Base-by-base conservation (phyloP, 92 coral and sea anemone species). In the Plumapathes pennacea region DNA sequence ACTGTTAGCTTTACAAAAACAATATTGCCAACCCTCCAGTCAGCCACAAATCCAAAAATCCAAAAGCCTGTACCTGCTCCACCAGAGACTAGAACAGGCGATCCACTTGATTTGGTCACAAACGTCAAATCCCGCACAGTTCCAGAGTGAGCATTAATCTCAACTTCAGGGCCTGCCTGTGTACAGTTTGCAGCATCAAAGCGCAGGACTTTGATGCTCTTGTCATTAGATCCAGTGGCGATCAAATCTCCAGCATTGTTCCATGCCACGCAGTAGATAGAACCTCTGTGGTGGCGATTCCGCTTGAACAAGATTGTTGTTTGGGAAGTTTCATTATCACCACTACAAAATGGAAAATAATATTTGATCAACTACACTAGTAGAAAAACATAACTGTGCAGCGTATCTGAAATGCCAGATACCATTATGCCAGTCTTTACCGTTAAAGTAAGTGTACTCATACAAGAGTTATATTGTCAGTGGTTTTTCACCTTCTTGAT, bases 1-100 rank as follows among this genome's bases (percentile, higher is more conserved):
- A n/a, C n/a, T n/a, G n/a, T n/a, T n/a, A n/a, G n/a, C n/a, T n/a
- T n/a, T n/a, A n/a, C n/a, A n/a, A 11, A 41, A 14, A 4, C 3
- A 11, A 3, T 5, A 3, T 4, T 14, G 4, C 5, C 21, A 11
- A 4, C 14, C 21, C 21, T 4, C 47, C 14, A 41, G 3, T 41
- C 14, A 14, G 13, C 47, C 47, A 41, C 14, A 50, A 50, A 50
- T 12, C 23, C 27, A 47, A 14, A n/a, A n/a, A n/a, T n/a, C n/a
- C n/a, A n/a, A n/a, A n/a, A n/a, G n/a, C n/a, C n/a, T n/a, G n/a
- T 49, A 94, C 99, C 99, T 72, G 97, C 99, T 2, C 99, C 97
- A 34, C 99, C 99, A 15, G 99, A 94, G 24, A 90, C 96, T 41
- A 94, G 72, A 41, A 94, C 82, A 9, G 94, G 85, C 6, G 81